Base-by-base conservation (phyloP, 1,140 invertebrate genomes). In the Dendroctonus ponderosae region DNA sequence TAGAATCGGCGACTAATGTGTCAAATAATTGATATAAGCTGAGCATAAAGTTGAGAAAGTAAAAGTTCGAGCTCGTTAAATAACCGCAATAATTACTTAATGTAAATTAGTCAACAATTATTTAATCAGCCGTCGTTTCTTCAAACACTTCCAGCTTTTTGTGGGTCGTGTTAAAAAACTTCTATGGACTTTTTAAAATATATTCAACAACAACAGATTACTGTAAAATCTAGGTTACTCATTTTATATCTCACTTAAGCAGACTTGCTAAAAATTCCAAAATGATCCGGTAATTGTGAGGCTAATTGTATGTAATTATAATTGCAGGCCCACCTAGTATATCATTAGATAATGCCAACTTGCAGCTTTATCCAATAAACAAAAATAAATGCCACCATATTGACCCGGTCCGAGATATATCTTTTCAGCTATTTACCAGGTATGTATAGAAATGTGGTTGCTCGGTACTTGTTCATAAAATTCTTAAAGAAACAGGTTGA, bases 321-420 rank as follows among this genome's bases (percentile, higher is more conserved):
- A 46, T 52, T 37, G 71, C 70, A 85, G 83, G 82, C 37, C 83
- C 83, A 5, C 84, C 83, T 0, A 80, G 80, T 4, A 76, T 84
- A 11, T 72, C 77, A 40, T 80, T 81, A 61, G 81, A 85, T 66
- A 79, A 82, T 54, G 77, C 81, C 6, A 76, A 82, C 11, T 70
- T 84, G 2, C 82, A 84, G 63, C 74, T 83, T 38, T 77, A 78
- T 40, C 83, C 84, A 0, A 76, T 85, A 6, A 77, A 82, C 69
- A 83, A 83, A 69, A 71, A 76, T 14, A 83, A 84, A 65, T 85
- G 84, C 68, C 80, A 79, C 0, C 79, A 76, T 43, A 77, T 83
- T 4, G 78, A 80, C 67, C 77, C 80, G 46, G 69, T 75, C 6
- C 76, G 74, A 56, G 83, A 84, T 69, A 74, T 85, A 26, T 74